Evolutionary conservation across 2,888 invertebrate species (phyloP), one percentile per base, ranked within the genome.

Genomic region (Brassicogethes aeneus): DNA sequence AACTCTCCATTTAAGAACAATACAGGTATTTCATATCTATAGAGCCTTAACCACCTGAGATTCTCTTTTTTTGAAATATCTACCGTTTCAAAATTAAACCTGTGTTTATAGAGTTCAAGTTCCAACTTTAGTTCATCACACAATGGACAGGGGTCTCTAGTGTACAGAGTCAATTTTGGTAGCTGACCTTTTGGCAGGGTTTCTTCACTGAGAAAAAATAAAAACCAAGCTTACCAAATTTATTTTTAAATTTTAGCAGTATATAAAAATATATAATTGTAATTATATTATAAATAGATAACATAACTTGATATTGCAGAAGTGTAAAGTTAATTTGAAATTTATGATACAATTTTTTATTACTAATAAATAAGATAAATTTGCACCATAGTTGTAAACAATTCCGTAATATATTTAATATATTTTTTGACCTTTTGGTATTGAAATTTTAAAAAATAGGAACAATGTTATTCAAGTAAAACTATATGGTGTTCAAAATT

Each of bases 11-110:
- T 84, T 3, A 92, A 71, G 66, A 90, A 89, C 51, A 93, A 67
- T 5, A 93, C 92, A 32, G 93, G 92, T 59, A 93, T 92, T 61
- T 93, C 90, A 61, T 82, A 75, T 48, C 81, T 76, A 60, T 89
- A 93, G 34, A 86, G 70, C 44, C 80, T 72, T 43, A 81, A 70
- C 76, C 81, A 89, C 39, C 76, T 71, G 23, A 84, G 60, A 65
- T 91, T 89, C 56, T 80, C 82, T 59, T 77, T 77, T 10, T 73
- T 70, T 12, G 80, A 79, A 36, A 93, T 92, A 65, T 88, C 81
- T 37, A 92, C 77, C 65, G 82, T 80, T 61, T 83, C 69, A 47
- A 91, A 73, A 23, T 71, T 61, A 58, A 86, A 76, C 58, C 77
- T 74, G 51, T 69, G 66, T 55, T 79, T 80, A 48, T 68, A 66